Evolutionary conservation across 2,113 vertebrate species (phyloP), one percentile per base, ranked within the genome.

Genomic region (Lophius piscatorius): DNA sequence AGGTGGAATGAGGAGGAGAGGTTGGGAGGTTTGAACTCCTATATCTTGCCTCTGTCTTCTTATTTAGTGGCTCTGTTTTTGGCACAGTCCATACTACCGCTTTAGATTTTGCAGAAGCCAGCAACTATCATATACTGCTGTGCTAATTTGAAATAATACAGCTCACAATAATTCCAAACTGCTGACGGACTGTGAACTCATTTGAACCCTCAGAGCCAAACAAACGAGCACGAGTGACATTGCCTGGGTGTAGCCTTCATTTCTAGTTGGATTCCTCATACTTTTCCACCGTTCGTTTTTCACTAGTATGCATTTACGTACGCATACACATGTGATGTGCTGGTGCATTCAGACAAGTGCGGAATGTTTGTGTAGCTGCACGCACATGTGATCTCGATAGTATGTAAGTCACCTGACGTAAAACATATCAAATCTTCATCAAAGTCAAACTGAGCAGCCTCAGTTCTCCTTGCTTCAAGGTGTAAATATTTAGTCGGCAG

Each of bases 401-500:
- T 14, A 22, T 58, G 55, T 12, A 29, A 42, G 36, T 82, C 80
- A 74, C 56, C 77, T 50, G 47, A 23, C 7, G 22, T 16, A 1
- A 33, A 48, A 31, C 44, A 18, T 44, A 65, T 74, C 67, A 21
- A 47, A 51, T 29, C 41, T 78, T 47, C 65, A 76, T 73, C 70
- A 16, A 26, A 69, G 61, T 67, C 68, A 41, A 52, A 67, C 33
- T 2, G 18, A 69, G 50, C 59, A 10, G 62, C 26, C 35, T 39
- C 38, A 13, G 29, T 70, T 81, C 67, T 73, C 74, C 62, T 70
- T 35, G 9, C 54, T 56, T 75, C 44, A 2, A 22, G 65, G 20
- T 41, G 17, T 82, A 89, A 89, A 89, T 85, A 86, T 89, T 89
- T 89, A 76, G 60, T 33, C 52, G 22, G 17, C 51, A 35, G 63